Evolutionary conservation across 1,140 invertebrate species (phyloP).

Genomic region (Uloborus diversus): DNA sequence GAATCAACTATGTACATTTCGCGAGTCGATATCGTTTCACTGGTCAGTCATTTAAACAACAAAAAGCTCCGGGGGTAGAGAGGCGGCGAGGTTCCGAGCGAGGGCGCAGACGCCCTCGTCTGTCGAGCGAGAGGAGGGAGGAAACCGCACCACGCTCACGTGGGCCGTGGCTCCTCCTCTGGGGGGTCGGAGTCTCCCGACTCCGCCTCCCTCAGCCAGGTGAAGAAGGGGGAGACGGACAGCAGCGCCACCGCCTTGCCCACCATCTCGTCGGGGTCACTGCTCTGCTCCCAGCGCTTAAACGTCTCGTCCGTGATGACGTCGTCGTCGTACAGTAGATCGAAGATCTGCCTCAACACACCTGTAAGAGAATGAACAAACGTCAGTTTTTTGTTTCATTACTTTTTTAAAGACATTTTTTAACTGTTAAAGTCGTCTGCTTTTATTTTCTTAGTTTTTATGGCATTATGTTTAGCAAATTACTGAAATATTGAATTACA

Average conservation of each 20-base stretch:
- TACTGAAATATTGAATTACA: too few species aligned
- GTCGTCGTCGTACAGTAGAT: constrained; percentile 70
- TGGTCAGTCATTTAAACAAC: too few species aligned
- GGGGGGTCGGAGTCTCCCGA: constrained; percentile 60
- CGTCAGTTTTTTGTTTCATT: too few species aligned
- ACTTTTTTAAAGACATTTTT: too few species aligned
- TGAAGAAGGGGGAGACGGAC: constrained; percentile 72
- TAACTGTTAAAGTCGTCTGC: too few species aligned
- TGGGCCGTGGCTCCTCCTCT: constrained; percentile 12
- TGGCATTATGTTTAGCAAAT: too few species aligned
- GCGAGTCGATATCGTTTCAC: too few species aligned
- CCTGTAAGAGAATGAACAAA: constrained; percentile 63
- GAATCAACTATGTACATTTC: too few species aligned
- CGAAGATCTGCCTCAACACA: constrained; percentile 69
- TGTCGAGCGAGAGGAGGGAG: not conserved
- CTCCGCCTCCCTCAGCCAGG: constrained; percentile 70
- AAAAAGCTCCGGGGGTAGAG: too few species aligned
- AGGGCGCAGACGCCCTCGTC: constrained; percentile 11
- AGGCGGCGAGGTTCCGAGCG: not conserved
- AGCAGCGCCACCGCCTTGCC: constrained; percentile 72
- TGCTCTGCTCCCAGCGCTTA: constrained; percentile 70
- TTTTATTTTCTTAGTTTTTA: too few species aligned
- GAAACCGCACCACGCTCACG: not conserved
- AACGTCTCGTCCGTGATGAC: constrained; percentile 73
- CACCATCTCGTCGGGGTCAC: constrained; percentile 68